Base-by-base conservation (phyloP, 2,888 invertebrate species). In the Arctia plantaginis region DNA sequence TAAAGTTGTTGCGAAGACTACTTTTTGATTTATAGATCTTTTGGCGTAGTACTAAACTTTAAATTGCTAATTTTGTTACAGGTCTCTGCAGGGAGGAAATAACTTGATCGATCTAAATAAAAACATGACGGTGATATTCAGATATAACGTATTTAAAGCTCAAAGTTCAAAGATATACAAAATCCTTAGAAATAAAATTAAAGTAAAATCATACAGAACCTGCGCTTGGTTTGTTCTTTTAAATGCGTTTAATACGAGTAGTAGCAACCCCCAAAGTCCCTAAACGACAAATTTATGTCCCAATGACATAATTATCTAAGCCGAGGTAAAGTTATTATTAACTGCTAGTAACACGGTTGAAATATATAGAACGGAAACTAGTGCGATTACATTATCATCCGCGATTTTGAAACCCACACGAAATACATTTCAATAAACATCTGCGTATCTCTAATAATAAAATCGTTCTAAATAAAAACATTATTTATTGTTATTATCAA, bases 361-460 rank as follows among this genome's bases (percentile, higher is more conserved):
- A 44, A 4, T 47, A 67, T 47, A 67, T 67, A 67, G 23, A 47
- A 47, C 67, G 44, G 47, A 67, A 67, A 47, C 67, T 67, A 67
- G 23, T 47, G 27, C 33, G 18, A 47, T 47, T 67, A 67, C 51
- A 55, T 55, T 47, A 67, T 47, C 30, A 33, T 30, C 20, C 12
- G 67, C 33, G 47, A 33, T 23, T 47, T 67, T 47, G 12, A 47
- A 67, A 13, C 67, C 44, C 62, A 62, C 62, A 62, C 30, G 2
- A 62, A 62, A 62, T 59, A 59, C 59, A 15, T 18, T 62, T 30
- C 62, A 62, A 62, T 18, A 30, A 62, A 62, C 18, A 18, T 27
- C 15, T 27, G 59, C 13, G n/a, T 62, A 15, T 7, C 8, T 62
- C 62, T 62, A 27, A 62, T 62, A 62, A 62, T 62, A 27, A 62